Evolutionary conservation across 2,888 invertebrate species (phyloP), one percentile per base, ranked within the genome.

Genomic region (Ophion obscuratus): DNA sequence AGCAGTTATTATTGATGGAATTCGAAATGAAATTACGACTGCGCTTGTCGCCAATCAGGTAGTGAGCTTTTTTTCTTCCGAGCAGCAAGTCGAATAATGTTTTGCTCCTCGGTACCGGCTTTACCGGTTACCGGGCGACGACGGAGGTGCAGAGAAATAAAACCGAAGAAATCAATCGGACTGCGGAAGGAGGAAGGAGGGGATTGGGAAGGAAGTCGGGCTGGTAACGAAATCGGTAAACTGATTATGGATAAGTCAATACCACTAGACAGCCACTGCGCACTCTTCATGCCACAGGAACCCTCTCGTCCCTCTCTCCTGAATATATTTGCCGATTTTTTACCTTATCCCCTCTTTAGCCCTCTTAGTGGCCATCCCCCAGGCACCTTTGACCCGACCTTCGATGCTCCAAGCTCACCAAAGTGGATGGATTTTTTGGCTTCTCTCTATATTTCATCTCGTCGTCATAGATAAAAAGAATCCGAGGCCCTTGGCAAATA

Each of bases 201-300:
- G 44, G 10, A 47, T 7, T 27, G 59, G 20, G n/a, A 14, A n/a
- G 31, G 36, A 47, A 31, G 24, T 57, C 53, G 17, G 10, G 61
- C 61, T 87, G 78, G 67, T 87, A 84, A 86, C 85, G 86, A 87
- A 90, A 90, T 90, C 88, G 85, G 87, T 89, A 91, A 90, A 89
- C 89, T 89, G 89, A 91, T 91, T 89, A 88, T 87, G 79, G 87
- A 77, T 80, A 76, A 87, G 89, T 87, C 89, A 90, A 89, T 87
- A 89, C 86, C 87, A 84, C 75, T 83, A 67, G 87, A 44, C 84
- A 66, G 74, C 68, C 64, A 64, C 82, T 75, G 74, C 79, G 83
- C 75, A 70, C 81, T 81, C 81, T 61, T 76, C 78, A 82, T 80
- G 67, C 81, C 47, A 61, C 36, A 31, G 61, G 27, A 68, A 20